Conservation (phyloP, 2,888 invertebrate species). For the Hydrotaea diabolus region DNA sequence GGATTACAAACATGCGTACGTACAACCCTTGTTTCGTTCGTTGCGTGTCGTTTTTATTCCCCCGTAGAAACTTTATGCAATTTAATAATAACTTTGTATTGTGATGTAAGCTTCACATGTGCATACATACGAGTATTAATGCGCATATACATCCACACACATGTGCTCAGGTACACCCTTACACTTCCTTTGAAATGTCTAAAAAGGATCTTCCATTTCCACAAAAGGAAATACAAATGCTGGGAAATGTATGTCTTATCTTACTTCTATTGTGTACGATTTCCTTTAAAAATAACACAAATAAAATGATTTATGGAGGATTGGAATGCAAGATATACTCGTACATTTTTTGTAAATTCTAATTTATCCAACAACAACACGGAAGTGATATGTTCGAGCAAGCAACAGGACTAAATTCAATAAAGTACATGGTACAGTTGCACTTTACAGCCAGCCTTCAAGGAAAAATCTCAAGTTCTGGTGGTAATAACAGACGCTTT, state of each 20-base stretch:
- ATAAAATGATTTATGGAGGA: conserved; percentile 25
- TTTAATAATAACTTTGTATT: conserved; percentile 29
- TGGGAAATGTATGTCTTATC: conserved; percentile 25
- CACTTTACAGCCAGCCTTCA: too few relatives aligned
- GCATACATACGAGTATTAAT: neutral
- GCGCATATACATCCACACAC: neutral
- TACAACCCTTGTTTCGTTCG: conserved; percentile 23
- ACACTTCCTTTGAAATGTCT: neutral
- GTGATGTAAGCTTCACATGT: conserved; percentile 29
- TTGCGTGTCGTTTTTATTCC: neutral
- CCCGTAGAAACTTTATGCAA: neutral
- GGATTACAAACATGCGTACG: conserved; percentile 13
- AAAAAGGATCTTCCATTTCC: conserved; percentile 1
- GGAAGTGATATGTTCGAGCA: neutral
- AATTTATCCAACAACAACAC: conserved; percentile 2
- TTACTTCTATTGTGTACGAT: neutral
- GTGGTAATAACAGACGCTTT: too few relatives aligned
- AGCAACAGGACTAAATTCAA: neutral
- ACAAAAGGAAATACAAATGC: conserved; percentile 20
- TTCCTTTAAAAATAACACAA: conserved; percentile 10
- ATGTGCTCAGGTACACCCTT: conserved; percentile 1
- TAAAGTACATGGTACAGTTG: too few relatives aligned
- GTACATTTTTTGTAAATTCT: conserved; percentile 8
- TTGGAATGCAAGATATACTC: conserved; percentile 15
- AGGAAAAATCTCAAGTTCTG: too few relatives aligned